These are phyloP conservation scores for Ammodramus savannarum DNA, from an alignment of 2,113 vertebrate genomes.

Conservation along the genomic window DNA sequence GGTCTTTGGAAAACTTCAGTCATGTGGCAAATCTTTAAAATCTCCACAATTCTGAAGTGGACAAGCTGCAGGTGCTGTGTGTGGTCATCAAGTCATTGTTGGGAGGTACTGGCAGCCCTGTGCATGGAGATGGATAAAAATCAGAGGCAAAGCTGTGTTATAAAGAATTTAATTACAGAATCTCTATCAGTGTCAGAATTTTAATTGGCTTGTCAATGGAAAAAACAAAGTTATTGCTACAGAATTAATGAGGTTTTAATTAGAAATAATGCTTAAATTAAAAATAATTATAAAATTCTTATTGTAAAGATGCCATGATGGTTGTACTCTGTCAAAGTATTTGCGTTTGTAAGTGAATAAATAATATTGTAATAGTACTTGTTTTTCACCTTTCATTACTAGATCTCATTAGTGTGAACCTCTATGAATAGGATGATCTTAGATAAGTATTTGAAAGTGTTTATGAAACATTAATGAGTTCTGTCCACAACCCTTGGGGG, in stretches of 20 bases:
- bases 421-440: neutral
- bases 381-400: neutral
- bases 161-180: conserved; percentile 2
- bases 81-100: neutral
- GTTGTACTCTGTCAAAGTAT: neutral
- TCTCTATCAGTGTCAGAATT: neutral
- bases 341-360: neutral
- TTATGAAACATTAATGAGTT: conserved; percentile 44
- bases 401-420: neutral
- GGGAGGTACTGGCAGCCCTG: neutral
- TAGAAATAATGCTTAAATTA: neutral
- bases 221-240: neutral
- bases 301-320: neutral
- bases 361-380: neutral
- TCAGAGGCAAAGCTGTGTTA: neutral
- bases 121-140: neutral
- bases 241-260: neutral
- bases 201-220: neutral
- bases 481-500: neutral
- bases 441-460: conserved; percentile 12
- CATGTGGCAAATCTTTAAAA: neutral
- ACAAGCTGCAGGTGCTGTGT: neutral
- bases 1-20: neutral
- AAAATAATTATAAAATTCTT: neutral
- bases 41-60: neutral